phyloP scores from a whole-genome alignment of 2,797 vertebrate species.

The Enteromius paludinosus region DNA sequence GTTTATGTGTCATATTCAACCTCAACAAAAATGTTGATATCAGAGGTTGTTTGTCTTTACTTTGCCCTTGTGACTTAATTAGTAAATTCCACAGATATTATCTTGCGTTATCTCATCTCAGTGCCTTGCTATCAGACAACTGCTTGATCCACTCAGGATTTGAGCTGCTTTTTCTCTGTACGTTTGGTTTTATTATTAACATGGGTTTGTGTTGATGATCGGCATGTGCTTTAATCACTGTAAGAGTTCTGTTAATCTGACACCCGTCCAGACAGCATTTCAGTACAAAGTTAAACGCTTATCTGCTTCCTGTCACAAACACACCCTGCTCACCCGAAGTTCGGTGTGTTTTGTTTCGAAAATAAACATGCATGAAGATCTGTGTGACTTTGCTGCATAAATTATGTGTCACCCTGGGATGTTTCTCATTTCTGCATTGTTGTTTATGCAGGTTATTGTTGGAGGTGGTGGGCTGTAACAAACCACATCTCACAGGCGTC shows the following conservation, averaged over 20 bases:
- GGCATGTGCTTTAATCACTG: constrained; percentile 26
- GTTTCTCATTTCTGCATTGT: constrained; percentile 14
- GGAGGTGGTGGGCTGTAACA: constrained; percentile 1
- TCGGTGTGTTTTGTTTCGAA: not conserved
- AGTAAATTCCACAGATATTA: constrained; percentile 46
- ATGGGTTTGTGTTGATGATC: not conserved
- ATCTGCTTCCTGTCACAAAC: constrained; percentile 7
- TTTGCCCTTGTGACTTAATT: constrained; percentile 31
- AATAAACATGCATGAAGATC: not conserved
- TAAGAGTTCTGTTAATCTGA: constrained; percentile 24
- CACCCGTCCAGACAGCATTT: constrained; percentile 11
- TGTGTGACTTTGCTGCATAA: not conserved
- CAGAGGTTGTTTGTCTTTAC: constrained; percentile 9
- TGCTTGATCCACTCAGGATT: constrained; percentile 41
- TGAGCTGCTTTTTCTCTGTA: not conserved
- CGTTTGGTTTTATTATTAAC: constrained; percentile 39
- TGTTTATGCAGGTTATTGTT: constrained; percentile 34
- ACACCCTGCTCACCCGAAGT: not conserved
- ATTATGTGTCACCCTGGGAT: not conserved
- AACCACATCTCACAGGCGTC: constrained; percentile 10
- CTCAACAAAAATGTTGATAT: not conserved
- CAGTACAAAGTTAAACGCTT: constrained; percentile 28
- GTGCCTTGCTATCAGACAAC: constrained; percentile 31
- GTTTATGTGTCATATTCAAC: not conserved
- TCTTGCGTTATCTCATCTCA: constrained; percentile 38